Evolutionary conservation across 2,113 vertebrate genomes (phyloP).

Genomic region (Lycocorax pyrrhopterus): DNA sequence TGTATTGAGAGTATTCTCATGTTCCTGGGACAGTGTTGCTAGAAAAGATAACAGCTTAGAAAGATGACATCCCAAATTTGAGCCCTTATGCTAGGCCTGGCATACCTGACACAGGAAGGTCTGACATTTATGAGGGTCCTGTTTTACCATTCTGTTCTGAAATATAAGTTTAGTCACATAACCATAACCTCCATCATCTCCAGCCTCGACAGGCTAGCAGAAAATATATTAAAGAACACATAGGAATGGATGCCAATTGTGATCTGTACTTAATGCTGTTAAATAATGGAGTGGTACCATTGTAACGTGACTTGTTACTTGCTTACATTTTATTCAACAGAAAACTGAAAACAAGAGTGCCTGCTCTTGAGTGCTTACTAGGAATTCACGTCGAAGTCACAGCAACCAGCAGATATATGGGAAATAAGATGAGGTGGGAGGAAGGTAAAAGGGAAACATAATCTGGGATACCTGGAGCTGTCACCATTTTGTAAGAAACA

Average conservation of each 20-base stretch:
- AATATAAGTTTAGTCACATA: not conserved
- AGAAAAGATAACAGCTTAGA: not conserved
- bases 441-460: not conserved
- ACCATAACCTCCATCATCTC: not conserved
- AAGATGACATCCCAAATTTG: not conserved
- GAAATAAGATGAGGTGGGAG: not conserved
- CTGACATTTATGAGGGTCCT: not conserved
- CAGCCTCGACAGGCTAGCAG: not conserved
- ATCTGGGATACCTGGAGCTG: not conserved
- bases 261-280: not conserved
- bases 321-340: not conserved
- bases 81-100: not conserved
- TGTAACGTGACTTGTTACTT: not conserved
- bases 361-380: not conserved
- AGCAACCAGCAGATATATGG: not conserved
- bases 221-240: not conserved
- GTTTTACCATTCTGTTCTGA: not conserved
- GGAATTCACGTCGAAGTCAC: not conserved
- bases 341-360: not conserved
- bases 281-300: not conserved
- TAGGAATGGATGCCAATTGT: not conserved
- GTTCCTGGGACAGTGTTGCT: not conserved
- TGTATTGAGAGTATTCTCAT: not conserved
- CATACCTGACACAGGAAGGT: not conserved
- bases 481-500: not conserved